phyloP scores from a whole-genome alignment of 2,797 vertebrate species.

The Argyrosomus regius region DNA sequence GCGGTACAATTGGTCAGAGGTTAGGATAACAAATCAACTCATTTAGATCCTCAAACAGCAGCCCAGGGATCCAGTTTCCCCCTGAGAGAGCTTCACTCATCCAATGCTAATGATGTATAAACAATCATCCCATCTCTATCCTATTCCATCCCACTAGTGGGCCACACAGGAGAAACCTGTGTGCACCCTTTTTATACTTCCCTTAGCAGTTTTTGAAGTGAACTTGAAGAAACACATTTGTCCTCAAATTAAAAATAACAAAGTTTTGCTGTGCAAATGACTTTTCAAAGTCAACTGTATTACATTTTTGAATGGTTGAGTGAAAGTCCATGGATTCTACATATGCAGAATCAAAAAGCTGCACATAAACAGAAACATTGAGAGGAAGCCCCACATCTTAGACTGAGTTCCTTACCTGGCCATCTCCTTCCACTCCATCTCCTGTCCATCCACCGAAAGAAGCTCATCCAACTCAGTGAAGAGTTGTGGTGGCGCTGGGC shows the following conservation, averaged over 20 bases:
- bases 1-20: constrained; percentile 47
- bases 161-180: constrained; percentile 52
- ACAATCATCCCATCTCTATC: constrained; percentile 62
- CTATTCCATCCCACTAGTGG: constrained; percentile 27
- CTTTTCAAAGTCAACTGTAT: background rate
- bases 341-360: background rate
- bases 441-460: constrained; percentile 94
- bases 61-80: constrained; percentile 53
- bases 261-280: background rate
- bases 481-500: constrained; percentile 94
- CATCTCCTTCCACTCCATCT: constrained; percentile 99
- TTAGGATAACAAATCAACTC: constrained; percentile 43
- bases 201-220: background rate
- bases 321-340: background rate
- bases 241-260: background rate
- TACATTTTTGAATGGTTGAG: background rate
- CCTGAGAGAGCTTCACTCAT: constrained; percentile 57
- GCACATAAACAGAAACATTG: too few relatives aligned
- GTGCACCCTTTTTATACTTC: background rate
- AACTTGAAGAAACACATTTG: background rate
- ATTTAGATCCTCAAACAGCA: constrained; percentile 54
- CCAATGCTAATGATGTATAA: constrained; percentile 68
- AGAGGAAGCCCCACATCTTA: background rate
- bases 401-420: constrained; percentile 88
- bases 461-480: constrained; percentile 98